phyloP scores from a whole-genome alignment of 2,888 invertebrate species.

The Amphipoea lucens region DNA sequence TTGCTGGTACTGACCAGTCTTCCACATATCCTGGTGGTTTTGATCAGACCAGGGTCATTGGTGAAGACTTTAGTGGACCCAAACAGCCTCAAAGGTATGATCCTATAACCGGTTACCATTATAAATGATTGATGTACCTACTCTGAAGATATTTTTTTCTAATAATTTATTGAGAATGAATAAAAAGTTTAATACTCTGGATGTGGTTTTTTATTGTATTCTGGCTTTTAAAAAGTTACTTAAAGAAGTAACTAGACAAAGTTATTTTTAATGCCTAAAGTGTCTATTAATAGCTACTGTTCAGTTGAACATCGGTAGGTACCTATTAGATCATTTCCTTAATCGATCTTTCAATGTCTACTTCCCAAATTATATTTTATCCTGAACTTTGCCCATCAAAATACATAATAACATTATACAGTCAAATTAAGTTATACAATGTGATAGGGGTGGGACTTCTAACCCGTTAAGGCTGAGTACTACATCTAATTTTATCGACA shows the following conservation, averaged over 20 bases:
- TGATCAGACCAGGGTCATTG: slow-evolving; percentile 63
- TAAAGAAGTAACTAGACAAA: too few species aligned
- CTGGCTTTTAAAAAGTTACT: background rate
- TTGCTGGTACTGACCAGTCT: slow-evolving; percentile 13
- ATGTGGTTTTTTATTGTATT: background rate
- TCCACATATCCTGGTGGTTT: slow-evolving; percentile 29
- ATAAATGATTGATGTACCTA: slow-evolving; percentile 70
- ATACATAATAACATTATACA: background rate
- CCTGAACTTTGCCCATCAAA: background rate
- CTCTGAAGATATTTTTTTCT: slow-evolving; percentile 45
- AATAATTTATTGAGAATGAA: slow-evolving; percentile 26
- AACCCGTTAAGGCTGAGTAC: too few species aligned
- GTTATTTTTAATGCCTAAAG: too few species aligned
- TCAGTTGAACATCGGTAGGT: background rate
- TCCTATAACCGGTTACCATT: slow-evolving; percentile 81
- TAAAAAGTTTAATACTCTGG: slow-evolving; percentile 19
- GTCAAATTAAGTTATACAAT: too few species aligned
- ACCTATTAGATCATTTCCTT: background rate
- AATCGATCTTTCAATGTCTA: background rate
- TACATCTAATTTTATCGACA: too few species aligned
- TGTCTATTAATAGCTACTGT: background rate
- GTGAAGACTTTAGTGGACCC: slow-evolving; percentile 84
- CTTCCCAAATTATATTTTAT: background rate
- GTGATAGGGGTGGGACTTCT: too few species aligned
- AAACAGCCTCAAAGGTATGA: slow-evolving; percentile 80